Evolutionary conservation across 1,140 invertebrate genomes (phyloP), one percentile per base, ranked within the genome.

Genomic region (Hyles vespertilio): DNA sequence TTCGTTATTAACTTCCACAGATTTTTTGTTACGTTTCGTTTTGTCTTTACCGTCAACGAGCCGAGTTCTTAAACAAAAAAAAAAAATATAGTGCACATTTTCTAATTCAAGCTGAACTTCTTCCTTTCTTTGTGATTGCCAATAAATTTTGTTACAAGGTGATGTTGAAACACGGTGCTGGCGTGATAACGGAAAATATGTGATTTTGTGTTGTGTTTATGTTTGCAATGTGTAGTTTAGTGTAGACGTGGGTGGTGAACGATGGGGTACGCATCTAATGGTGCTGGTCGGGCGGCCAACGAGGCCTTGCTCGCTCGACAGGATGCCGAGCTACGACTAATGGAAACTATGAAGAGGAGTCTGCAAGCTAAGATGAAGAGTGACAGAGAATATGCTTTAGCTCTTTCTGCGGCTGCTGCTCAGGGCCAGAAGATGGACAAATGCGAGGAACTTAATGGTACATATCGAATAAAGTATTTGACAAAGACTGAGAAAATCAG

Each of bases 271-370:
- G 95, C 95, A 49, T 92, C 93, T 67, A 94, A 93, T 74, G 91
- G 96, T 36, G 95, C 96, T 84, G 95, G 96, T 46, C 93, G 94
- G 71, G 92, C 92, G 59, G 93, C 93, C 59, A 96, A 98, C 81
- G 96, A 97, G 82, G 96, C 96, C 58, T 88, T 98, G 54, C 90
- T 98, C 34, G 92, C 92, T 12, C 91, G 97, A 22, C 96, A 98
- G 87, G 97, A 98, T 83, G 95, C 96, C 8, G 97, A 98, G 85
- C 92, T 98, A 34, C 92, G 95, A 59, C 92, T 98, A 7, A 91
- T 98, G 87, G 97, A 98, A 77, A 94, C 94, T 58, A 96, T 98
- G 93, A 94, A 95, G 65, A 89, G 96, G 49, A 96, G 96, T 73
- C 89, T 98, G 11, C 91, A 93, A 55, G 92, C 93, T 43, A 95